Percentiles rank a stretch among this genome's conserved stretches.
Conservation (phyloP, 1,140 invertebrate genomes). For the Dryas iulia region DNA sequence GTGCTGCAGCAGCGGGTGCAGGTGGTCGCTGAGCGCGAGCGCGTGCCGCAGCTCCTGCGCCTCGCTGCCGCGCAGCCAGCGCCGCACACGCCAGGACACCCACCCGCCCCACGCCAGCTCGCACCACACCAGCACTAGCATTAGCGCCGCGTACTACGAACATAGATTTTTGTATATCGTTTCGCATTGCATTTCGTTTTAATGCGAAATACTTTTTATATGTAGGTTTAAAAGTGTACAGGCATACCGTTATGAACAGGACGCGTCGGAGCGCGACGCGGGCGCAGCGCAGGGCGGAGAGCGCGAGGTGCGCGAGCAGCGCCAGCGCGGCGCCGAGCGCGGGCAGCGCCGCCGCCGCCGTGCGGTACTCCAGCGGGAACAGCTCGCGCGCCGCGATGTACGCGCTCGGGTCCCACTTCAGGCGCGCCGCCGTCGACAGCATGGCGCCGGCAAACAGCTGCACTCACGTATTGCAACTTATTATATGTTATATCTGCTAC, state of each 20-base stretch:
- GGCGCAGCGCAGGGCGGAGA: slow-evolving; percentile 36
- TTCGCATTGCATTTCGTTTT: too few relatives aligned
- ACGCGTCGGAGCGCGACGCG: slow-evolving; percentile 13
- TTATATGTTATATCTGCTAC: too few relatives aligned
- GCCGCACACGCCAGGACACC: slow-evolving; percentile 37
- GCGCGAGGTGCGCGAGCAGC: slow-evolving; percentile 48
- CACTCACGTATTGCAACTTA: not conserved
- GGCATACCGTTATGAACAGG: slow-evolving; percentile 37
- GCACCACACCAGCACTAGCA: slow-evolving; percentile 25
- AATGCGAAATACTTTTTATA: too few relatives aligned
- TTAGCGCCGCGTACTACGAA: slow-evolving; percentile 30
- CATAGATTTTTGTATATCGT: too few relatives aligned
- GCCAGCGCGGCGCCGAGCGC: slow-evolving; percentile 38
- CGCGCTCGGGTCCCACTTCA: slow-evolving; percentile 65
- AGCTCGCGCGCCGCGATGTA: slow-evolving; percentile 59
- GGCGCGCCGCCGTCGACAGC: slow-evolving; percentile 54
- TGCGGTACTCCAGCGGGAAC: slow-evolving; percentile 54
- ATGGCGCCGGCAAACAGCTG: slow-evolving; percentile 57
- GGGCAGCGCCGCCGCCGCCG: slow-evolving; percentile 37
- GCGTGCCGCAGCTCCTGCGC: slow-evolving; percentile 40
- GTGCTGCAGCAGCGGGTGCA: slow-evolving; percentile 48
- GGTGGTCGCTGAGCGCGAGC: slow-evolving; percentile 41
- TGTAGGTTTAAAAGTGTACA: not conserved
- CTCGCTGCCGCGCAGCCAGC: slow-evolving; percentile 35
- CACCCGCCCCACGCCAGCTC: slow-evolving; percentile 38